Conservation (phyloP, 2,113 vertebrate genomes). For the Spea bombifrons region DNA sequence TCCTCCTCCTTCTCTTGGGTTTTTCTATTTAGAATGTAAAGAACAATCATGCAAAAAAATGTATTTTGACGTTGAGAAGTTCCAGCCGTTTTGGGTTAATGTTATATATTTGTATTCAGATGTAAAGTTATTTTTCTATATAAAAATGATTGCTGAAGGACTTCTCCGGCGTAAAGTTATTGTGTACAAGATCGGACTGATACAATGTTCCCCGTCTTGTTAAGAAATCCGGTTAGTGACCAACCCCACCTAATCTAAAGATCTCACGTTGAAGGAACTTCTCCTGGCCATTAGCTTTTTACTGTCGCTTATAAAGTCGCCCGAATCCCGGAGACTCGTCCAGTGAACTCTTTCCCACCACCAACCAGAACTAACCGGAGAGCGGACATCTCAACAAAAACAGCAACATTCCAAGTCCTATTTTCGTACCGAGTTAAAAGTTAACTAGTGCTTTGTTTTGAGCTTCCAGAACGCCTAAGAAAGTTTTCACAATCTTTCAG, state of each 20-base stretch:
- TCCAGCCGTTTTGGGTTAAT: too few species aligned
- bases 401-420: conserved; percentile 50
- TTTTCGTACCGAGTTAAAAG: conserved; percentile 32
- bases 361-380: conserved; percentile 38
- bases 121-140: too few species aligned
- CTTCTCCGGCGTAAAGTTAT: neutral
- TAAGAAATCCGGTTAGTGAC: neutral
- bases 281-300: neutral
- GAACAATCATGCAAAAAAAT: too few species aligned
- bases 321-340: neutral
- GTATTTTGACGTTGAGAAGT: too few species aligned
- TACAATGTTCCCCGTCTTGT: neutral
- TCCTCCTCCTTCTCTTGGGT: too few species aligned
- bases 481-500: too few species aligned
- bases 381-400: conserved; percentile 19
- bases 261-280: conserved; percentile 20
- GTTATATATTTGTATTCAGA: too few species aligned
- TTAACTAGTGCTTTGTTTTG: conserved; percentile 25
- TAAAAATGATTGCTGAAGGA: too few species aligned
- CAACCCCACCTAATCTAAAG: conserved; percentile 9
- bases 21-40: too few species aligned
- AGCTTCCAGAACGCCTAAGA: neutral
- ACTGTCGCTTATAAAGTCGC: neutral
- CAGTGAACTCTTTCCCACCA: conserved; percentile 2
- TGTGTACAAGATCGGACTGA: neutral